Base-by-base conservation (phyloP, 2,888 invertebrate genomes). In the Chloromyia formosa region DNA sequence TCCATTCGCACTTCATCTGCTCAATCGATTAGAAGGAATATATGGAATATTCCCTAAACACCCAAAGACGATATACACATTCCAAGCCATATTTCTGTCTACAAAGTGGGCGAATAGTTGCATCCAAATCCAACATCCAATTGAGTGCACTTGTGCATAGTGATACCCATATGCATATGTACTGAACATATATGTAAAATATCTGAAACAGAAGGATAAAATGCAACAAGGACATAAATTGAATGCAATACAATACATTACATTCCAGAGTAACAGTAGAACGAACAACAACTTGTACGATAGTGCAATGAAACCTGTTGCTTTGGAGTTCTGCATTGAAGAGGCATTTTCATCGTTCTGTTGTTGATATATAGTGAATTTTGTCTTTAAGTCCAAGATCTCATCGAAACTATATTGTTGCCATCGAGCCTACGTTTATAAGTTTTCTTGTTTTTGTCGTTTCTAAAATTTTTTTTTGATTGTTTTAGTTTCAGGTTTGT, bases 171-270 rank as follows among this genome's bases (percentile, higher is more conserved):
- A n/a, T n/a, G n/a, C n/a, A n/a, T n/a, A n/a, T n/a, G n/a, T n/a
- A n/a, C n/a, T n/a, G n/a, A n/a, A n/a, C n/a, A n/a, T n/a, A n/a
- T 42, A 42, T 42, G 40, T 42, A 42, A 5, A 54, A 16, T 16
- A 54, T 12, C 5, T n/a, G 16, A 20, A 45, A 45, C 45, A 42
- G 45, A 16, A 64, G 40, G 7, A 5, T 42, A 12, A 42, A 42
- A 42, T 18, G n/a, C n/a, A 45, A 45, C 64, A 42, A 64, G 45
- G 64, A 40, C 64, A 42, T 64, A 20, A 64, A 64, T 54, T 54
- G 54, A n/a, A 54, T 54, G 54, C 5, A 54, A 54, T 5, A 5
- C n/a, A n/a, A 16, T 54, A 16, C 54, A 54, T 54, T n/a, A 54
- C 54, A 54, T n/a, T n/a, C n/a, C n/a, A n/a, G n/a, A n/a, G n/a